A percentile compares a stretch with the other conserved stretches of the same genome.
These are phyloP conservation scores for Tyria jacobaeae DNA, from an alignment of 2,888 invertebrate genomes.

Conservation along the genomic window DNA sequence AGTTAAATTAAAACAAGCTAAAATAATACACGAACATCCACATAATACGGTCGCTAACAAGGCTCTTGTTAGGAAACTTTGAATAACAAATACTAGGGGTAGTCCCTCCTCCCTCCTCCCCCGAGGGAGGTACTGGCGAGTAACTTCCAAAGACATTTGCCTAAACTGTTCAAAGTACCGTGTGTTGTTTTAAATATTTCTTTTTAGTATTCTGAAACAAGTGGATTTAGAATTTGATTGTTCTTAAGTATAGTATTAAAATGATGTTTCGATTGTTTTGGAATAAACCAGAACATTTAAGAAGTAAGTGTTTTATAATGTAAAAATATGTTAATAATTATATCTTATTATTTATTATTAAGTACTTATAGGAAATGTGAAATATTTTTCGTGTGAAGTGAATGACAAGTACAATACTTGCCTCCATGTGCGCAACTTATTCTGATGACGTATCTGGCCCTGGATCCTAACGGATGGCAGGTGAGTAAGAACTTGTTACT, in stretches of 20 bases:
- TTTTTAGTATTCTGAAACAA: not conserved
- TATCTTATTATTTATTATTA: too few species aligned
- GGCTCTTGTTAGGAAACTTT: constrained; percentile 60
- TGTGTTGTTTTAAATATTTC: constrained; percentile 4
- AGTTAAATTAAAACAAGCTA: not conserved
- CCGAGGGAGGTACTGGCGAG: constrained; percentile 14
- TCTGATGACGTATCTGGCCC: constrained; percentile 55
- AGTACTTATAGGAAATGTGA: not conserved
- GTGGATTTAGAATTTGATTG: not conserved
- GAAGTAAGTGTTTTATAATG: not conserved
- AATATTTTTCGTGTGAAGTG: constrained; percentile 2
- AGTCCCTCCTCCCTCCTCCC: not conserved
- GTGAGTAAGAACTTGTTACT: not conserved
- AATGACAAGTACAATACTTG: constrained; percentile 1
- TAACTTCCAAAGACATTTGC: constrained; percentile 25
- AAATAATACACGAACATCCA: constrained; percentile 16
- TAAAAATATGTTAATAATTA: not conserved
- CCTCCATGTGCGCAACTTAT: constrained; percentile 17
- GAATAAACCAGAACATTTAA: too few species aligned
- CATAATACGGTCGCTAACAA: constrained; percentile 31
- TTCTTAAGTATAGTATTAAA: not conserved
- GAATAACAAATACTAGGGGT: constrained; percentile 50
- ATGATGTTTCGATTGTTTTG: too few species aligned
- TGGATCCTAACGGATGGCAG: constrained; percentile 82
- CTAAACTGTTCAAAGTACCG: constrained; percentile 15